Conservation (phyloP, 2,113 vertebrate species). For the Ameiurus melas region DNA sequence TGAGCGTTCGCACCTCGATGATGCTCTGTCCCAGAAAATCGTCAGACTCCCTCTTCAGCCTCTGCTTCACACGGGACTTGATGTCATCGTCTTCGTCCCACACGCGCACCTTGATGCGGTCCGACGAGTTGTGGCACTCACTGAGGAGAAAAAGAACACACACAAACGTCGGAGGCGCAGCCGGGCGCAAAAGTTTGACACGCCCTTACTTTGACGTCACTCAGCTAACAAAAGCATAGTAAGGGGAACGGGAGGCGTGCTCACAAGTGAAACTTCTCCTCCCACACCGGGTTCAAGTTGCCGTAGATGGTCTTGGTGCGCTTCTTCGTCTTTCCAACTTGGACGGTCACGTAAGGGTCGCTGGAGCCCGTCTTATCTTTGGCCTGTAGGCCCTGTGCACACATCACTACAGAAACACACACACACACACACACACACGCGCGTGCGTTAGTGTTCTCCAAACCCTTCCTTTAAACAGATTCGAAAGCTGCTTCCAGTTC, state of each 20-base stretch:
- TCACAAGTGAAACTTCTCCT: constrained; percentile 98
- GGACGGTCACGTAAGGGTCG: constrained; percentile 95
- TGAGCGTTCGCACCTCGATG: constrained; percentile 95
- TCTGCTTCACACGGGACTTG: constrained; percentile 95
- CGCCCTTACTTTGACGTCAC: background rate
- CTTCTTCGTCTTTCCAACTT: constrained; percentile 98
- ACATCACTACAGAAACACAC: constrained; percentile 76
- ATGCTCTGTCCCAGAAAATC: constrained; percentile 98
- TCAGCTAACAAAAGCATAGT: background rate
- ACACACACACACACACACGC: background rate
- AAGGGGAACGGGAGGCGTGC: constrained; percentile 56
- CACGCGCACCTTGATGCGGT: constrained; percentile 96
- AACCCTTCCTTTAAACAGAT: background rate
- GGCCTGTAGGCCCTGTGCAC: constrained; percentile 96
- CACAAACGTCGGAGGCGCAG: background rate
- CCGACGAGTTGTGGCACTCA: constrained; percentile 99
- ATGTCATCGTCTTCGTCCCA: constrained; percentile 99
- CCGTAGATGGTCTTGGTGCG: constrained; percentile 98
- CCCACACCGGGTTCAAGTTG: constrained; percentile 97
- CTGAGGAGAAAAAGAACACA: constrained; percentile 62
- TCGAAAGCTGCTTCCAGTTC: background rate
- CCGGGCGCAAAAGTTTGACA: background rate
- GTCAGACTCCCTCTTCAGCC: constrained; percentile 94
- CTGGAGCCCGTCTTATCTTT: constrained; percentile 99
- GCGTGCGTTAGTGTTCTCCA: background rate